These are phyloP conservation scores for Bolinopsis microptera DNA, from an alignment of 37 sponge, comb jelly and placozoan species.

Conservation along the genomic window DNA sequence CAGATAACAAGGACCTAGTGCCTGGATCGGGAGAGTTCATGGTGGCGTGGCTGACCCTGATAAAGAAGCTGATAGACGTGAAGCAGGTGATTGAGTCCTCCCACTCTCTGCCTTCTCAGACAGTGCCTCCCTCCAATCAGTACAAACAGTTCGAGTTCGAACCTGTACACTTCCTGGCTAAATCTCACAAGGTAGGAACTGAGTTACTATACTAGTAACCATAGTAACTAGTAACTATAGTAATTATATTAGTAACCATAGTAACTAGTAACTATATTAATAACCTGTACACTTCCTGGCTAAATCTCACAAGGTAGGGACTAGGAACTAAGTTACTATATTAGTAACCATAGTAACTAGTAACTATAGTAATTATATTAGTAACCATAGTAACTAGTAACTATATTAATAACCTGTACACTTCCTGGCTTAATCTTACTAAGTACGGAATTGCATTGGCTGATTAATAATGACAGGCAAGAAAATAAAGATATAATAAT, in stretches of 20 bases:
- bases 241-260: too few relatives aligned
- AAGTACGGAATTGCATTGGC: slow-evolving; percentile 70
- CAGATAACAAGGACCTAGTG: slow-evolving; percentile 33
- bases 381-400: too few relatives aligned
- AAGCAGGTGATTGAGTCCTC: slow-evolving; percentile 76
- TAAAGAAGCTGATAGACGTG: slow-evolving; percentile 82
- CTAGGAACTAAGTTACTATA: neutral
- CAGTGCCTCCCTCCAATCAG: slow-evolving; percentile 67
- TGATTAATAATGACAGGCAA: too few relatives aligned
- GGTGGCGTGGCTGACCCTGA: slow-evolving; percentile 86
- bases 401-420: slow-evolving; percentile 81
- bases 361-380: too few relatives aligned
- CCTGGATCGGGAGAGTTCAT: slow-evolving; percentile 74
- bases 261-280: too few relatives aligned
- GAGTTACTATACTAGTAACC: too few relatives aligned
- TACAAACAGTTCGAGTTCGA: slow-evolving; percentile 86
- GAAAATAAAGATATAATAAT: too few relatives aligned
- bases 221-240: too few relatives aligned
- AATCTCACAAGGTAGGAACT: slow-evolving; percentile 85
- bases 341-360: too few relatives aligned
- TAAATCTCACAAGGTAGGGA: slow-evolving; percentile 88
- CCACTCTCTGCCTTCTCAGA: slow-evolving; percentile 72
- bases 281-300: slow-evolving; percentile 85
- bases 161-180: slow-evolving; percentile 81
- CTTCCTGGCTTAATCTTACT: slow-evolving; percentile 86